phyloP scores from a whole-genome alignment of 1,140 invertebrate genomes.

The Dufourea novaeangliae region DNA sequence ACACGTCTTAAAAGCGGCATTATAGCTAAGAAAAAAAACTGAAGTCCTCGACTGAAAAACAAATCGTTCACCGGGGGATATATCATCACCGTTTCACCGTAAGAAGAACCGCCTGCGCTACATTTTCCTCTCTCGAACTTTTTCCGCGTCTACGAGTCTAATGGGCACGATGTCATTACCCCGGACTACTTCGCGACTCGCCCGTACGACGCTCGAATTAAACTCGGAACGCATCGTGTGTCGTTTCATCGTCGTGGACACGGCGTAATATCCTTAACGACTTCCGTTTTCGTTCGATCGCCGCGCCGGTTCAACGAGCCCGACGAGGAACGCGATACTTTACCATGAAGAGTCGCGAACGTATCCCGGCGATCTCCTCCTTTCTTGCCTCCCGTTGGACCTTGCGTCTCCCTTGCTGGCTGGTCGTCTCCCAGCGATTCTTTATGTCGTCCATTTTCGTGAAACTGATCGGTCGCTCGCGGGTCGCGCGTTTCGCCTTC shows the following conservation, averaged over 20 bases:
- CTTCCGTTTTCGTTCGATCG: not conserved
- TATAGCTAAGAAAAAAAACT: too few species aligned
- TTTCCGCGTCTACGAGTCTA: conserved; percentile 37
- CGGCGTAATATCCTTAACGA: not conserved
- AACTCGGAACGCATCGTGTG: not conserved
- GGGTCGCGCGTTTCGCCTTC: conserved; percentile 81
- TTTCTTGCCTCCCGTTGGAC: conserved; percentile 91
- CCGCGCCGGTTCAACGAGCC: not conserved
- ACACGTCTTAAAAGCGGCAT: too few species aligned
- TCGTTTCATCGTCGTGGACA: not conserved
- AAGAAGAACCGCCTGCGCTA: conserved; percentile 25
- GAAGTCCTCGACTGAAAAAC: not conserved
- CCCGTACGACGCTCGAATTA: conserved; percentile 11
- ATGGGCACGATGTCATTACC: conserved; percentile 42
- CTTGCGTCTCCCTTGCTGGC: conserved; percentile 84
- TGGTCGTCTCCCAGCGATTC: conserved; percentile 88
- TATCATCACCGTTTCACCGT: not conserved
- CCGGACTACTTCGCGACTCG: conserved; percentile 18
- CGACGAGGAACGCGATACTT: conserved; percentile 50
- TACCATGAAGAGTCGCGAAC: conserved; percentile 91
- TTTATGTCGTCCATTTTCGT: conserved; percentile 93
- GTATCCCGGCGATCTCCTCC: conserved; percentile 92
- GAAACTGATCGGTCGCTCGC: conserved; percentile 90
- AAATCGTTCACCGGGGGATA: not conserved
- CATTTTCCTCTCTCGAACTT: conserved; percentile 19